Evolutionary conservation across 2,113 vertebrate genomes (phyloP).

Genomic region (Harpagus bidentatus): DNA sequence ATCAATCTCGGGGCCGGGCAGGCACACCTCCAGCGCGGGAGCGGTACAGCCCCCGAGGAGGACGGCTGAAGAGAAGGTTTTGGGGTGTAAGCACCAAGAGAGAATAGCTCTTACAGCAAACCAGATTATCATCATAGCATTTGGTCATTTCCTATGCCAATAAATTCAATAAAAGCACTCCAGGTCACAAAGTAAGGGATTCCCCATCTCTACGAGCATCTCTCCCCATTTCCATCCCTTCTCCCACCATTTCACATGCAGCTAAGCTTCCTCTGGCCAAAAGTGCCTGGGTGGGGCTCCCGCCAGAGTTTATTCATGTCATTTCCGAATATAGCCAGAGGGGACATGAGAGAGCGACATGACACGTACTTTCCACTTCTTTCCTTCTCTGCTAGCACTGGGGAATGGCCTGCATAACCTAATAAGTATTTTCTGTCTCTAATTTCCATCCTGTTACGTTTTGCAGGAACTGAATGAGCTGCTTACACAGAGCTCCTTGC

Average conservation of each 20-base stretch:
- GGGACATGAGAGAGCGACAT: neutral
- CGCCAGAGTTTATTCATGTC: neutral
- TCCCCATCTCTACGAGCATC: neutral
- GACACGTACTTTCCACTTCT: neutral
- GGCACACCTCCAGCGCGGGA: neutral
- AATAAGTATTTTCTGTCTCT: neutral
- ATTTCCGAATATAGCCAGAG: neutral
- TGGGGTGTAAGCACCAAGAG: too few relatives aligned
- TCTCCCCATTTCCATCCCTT: neutral
- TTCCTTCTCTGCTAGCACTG: neutral
- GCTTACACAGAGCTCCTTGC: neutral
- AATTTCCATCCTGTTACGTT: neutral
- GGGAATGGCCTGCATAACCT: neutral
- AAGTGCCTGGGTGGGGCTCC: neutral
- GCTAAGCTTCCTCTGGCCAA: neutral
- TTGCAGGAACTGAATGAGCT: neutral
- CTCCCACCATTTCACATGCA: neutral
- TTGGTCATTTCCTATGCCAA: neutral
- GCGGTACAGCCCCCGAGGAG: neutral
- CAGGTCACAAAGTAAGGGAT: neutral
- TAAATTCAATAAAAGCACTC: neutral
- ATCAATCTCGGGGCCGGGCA: fast-evolving
- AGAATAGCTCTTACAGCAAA: neutral
- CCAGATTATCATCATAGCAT: fast-evolving
- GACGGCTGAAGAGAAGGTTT: neutral